Conservation (phyloP, 2,113 vertebrate genomes). For the Mesembrinibis cayennensis region DNA sequence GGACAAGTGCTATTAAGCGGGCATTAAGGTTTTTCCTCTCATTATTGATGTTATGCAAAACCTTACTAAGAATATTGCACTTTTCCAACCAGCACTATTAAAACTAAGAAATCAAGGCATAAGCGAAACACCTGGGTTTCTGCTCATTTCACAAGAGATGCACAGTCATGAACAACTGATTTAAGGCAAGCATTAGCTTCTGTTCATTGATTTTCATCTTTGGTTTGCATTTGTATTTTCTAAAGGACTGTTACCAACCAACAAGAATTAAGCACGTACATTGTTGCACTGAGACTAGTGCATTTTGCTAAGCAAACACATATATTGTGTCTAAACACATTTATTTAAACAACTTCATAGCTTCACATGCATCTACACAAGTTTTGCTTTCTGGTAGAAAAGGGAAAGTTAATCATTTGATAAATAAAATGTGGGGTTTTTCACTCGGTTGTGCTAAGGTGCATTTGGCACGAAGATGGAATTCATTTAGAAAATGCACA, state of each 20-base stretch:
- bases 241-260: neutral
- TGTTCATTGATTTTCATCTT: neutral
- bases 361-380: neutral
- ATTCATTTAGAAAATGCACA: neutral
- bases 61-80: neutral
- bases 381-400: neutral
- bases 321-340: neutral
- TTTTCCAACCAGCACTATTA: neutral
- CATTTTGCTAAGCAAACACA: neutral
- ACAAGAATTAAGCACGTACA: neutral
- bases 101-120: neutral
- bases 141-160: neutral
- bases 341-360: neutral
- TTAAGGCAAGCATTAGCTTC: neutral
- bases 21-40: slow-evolving; percentile 27
- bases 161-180: neutral
- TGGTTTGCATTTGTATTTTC: neutral
- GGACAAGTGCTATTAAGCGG: neutral
- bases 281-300: neutral
- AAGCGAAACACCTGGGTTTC: neutral
- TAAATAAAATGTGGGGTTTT: neutral
- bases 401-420: neutral
- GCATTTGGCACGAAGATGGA: neutral
- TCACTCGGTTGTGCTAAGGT: neutral
- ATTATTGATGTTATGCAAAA: neutral